Conservation (phyloP, 2,888 invertebrate species). For the Sinohyriopsis cumingii region DNA sequence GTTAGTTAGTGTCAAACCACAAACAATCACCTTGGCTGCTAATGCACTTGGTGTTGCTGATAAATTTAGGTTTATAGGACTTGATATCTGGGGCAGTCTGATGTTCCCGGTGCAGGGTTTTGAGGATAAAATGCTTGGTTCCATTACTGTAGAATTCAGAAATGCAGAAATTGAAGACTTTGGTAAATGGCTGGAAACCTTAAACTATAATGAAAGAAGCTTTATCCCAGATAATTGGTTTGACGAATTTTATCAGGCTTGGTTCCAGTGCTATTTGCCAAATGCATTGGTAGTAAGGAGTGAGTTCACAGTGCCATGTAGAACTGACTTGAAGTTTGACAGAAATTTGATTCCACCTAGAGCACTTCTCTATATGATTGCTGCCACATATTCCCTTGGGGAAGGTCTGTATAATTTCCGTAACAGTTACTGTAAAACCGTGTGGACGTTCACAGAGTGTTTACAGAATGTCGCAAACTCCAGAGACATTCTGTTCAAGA, state of each 20-base stretch:
- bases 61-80: slow-evolving; percentile 55
- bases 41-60: slow-evolving; percentile 39
- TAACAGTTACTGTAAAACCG: slow-evolving; percentile 12
- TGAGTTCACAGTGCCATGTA: background rate
- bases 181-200: slow-evolving; percentile 47
- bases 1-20: slow-evolving; percentile 53
- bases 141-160: slow-evolving; percentile 39
- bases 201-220: slow-evolving; percentile 44
- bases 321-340: no score
- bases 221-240: slow-evolving; percentile 71
- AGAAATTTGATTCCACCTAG: slow-evolving; percentile 34
- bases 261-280: slow-evolving; percentile 46
- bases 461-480: slow-evolving; percentile 17
- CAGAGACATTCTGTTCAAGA: slow-evolving; percentile 36
- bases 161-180: slow-evolving; percentile 55
- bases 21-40: slow-evolving; percentile 45
- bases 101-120: slow-evolving; percentile 16
- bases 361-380: slow-evolving; percentile 43
- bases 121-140: slow-evolving; percentile 25
- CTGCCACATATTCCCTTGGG: slow-evolving; percentile 63
- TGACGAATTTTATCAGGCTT: slow-evolving; percentile 71
- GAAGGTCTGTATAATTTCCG: slow-evolving; percentile 50
- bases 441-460: slow-evolving; percentile 23
- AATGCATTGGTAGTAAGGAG: slow-evolving; percentile 10
- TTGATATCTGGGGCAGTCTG: slow-evolving; percentile 43